Conservation (phyloP, 1,140 invertebrate genomes). For the Drosophila nannoptera region DNA sequence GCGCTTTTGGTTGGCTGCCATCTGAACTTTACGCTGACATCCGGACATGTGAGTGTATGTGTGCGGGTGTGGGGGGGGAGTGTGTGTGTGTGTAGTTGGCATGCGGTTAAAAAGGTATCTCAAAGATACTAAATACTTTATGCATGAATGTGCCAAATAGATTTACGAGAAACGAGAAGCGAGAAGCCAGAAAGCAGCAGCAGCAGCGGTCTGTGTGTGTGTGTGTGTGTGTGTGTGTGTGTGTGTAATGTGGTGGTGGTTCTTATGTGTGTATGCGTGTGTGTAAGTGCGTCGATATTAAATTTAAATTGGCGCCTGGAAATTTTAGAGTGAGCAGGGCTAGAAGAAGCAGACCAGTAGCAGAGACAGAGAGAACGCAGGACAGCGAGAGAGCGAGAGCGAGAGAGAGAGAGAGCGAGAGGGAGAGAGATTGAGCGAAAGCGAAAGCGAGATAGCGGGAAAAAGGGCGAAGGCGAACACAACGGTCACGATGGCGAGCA, state of each 20-base stretch:
- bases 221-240: slow-evolving; percentile 24
- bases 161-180: slow-evolving; percentile 63
- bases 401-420: not conserved
- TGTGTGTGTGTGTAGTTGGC: slow-evolving; percentile 66
- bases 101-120: slow-evolving; percentile 77
- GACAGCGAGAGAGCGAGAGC: not conserved
- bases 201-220: not conserved
- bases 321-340: slow-evolving; percentile 60
- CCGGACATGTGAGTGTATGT: slow-evolving; percentile 19
- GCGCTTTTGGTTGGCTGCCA: slow-evolving; percentile 74
- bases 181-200: slow-evolving; percentile 29
- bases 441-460: not conserved
- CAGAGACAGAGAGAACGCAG: not conserved
- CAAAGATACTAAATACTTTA: slow-evolving; percentile 77
- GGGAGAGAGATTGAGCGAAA: not conserved
- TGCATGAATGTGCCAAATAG: slow-evolving; percentile 77
- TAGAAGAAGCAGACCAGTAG: not conserved
- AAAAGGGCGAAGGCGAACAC: slow-evolving; percentile 3
- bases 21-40: slow-evolving; percentile 57
- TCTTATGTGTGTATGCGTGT: slow-evolving; percentile 17
- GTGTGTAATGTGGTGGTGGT: slow-evolving; percentile 28
- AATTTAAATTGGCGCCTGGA: slow-evolving; percentile 76
- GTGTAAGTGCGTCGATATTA: slow-evolving; percentile 69
- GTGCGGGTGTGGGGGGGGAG: slow-evolving; percentile 14
- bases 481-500: slow-evolving; percentile 66